Base-by-base conservation (phyloP, 2,113 vertebrate genomes). In the Corythaeola cristata region DNA sequence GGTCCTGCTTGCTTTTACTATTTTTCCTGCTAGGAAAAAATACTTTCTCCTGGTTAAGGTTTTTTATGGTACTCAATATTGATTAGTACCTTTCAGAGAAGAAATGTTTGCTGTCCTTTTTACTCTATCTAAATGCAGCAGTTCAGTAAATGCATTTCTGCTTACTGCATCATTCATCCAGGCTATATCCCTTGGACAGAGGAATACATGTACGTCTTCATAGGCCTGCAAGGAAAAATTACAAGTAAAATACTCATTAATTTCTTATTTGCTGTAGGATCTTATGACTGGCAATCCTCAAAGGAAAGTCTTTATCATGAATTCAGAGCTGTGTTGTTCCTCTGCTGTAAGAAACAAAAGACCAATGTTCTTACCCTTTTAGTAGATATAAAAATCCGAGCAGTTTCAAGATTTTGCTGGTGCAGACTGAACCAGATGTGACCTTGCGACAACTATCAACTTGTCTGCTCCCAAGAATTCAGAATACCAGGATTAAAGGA, bases 261-360 rank as follows among this genome's bases (percentile, higher is more conserved):
- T 96, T 97, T 96, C 84, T 69, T 84, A 55, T 83, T 96, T 94
- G 50, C 50, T 91, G 15, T 62, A 86, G 55, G 89, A 76, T 95
- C 72, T 68, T 55, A 35, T 80, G 67, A 83, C 49, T 41, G 56
- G 12, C 37, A 89, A 75, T 88, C 84, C 58, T 50, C 28, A 37
- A 84, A 96, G 56, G 22, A 88, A 90, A 95, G 75, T 53, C 71
- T 91, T 91, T 89, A 28, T 77, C 85, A 35, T 85, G 23, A 67
- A 88, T 79, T 67, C 89, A 72, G 91, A 95, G 53, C 28, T 82
- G 52, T 90, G 76, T 60, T 82, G 37, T 68, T 94, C 67, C 58
- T 90, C 80, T 97, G 60, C 67, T 88, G 24, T 62, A 60, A 78
- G 77, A 96, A 97, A 84, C 2, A 18, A 47, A 82, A 85, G 89